Evolutionary conservation across 2,888 invertebrate genomes (phyloP), one percentile per base, ranked within the genome.

Genomic region (Eristalis tenax): DNA sequence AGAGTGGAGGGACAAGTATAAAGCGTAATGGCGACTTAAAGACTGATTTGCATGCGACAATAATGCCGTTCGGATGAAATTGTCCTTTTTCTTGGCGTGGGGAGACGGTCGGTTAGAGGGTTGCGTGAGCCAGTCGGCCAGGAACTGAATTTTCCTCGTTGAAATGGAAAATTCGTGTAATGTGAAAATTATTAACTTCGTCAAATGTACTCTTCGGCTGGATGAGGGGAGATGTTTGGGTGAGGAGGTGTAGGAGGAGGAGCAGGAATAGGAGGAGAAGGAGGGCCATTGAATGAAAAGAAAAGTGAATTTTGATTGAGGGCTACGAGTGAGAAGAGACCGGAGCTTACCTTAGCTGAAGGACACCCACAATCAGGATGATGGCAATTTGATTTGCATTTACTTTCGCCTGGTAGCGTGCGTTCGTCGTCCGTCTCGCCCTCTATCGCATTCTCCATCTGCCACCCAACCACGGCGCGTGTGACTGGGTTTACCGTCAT

Each of bases 141-240:
- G 40, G 65, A 66, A 75, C 38, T 32, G 8, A 32, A 32, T 32
- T 32, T 57, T 61, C 32, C 64, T 64, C 43, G 18, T 64, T 59
- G 75, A 43, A 64, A 82, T 74, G 77, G 85, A 81, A 77, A 77
- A 59, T 70, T 73, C 74, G 61, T 74, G 74, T 83, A 83, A 78
- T 78, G 83, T 74, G 70, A 83, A 83, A 78, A 86, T 86, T 86
- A 83, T 86, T 83, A 86, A 79, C 69, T 83, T 83, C 78, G 83
- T 78, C 83, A 78, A 75, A 69, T 75, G 59, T 38, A 65, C 43
- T 63, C 26, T 3, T 26, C 26, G 1, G 26, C 26, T 26, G 26
- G n/a, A n/a, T n/a, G n/a, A n/a, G n/a, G n/a, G n/a, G n/a, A n/a
- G n/a, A n/a, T n/a, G n/a, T n/a, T n/a, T 3, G 1, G 26, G 26